These are phyloP conservation scores for Buteo buteo DNA, from an alignment of 2,113 vertebrate genomes.

Conservation along the genomic window DNA sequence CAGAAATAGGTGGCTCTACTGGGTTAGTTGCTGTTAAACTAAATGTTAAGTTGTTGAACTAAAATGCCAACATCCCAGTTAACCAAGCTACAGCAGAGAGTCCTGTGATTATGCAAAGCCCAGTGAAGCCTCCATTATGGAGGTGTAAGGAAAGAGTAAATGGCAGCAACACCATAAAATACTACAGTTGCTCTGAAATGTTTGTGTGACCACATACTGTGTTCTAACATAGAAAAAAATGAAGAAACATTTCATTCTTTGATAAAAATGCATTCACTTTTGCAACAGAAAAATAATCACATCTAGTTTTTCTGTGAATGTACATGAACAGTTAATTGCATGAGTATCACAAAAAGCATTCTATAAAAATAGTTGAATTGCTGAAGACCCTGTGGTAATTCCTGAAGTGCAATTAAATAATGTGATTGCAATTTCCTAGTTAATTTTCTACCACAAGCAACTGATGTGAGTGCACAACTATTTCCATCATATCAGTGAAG, in stretches of 20 bases:
- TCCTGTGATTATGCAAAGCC: background rate
- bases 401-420: background rate
- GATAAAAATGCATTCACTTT: background rate
- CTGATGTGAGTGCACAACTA: background rate
- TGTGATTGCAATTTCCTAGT: background rate
- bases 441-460: background rate
- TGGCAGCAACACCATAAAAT: background rate
- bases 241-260: background rate
- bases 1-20: background rate
- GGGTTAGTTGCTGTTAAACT: background rate
- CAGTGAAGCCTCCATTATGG: accelerated
- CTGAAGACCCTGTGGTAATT: background rate
- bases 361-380: background rate
- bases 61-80: accelerated
- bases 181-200: too few species aligned
- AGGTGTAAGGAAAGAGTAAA: background rate
- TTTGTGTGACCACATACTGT: background rate
- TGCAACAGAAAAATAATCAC: background rate
- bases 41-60: background rate
- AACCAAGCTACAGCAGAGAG: background rate
- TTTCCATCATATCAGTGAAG: background rate
- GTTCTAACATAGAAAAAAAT: background rate
- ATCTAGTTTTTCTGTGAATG: background rate
- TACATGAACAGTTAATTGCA: background rate
- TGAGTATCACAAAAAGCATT: accelerated